phyloP scores from a whole-genome alignment of 1,140 invertebrate species.

The Acromyrmex echinatior region DNA sequence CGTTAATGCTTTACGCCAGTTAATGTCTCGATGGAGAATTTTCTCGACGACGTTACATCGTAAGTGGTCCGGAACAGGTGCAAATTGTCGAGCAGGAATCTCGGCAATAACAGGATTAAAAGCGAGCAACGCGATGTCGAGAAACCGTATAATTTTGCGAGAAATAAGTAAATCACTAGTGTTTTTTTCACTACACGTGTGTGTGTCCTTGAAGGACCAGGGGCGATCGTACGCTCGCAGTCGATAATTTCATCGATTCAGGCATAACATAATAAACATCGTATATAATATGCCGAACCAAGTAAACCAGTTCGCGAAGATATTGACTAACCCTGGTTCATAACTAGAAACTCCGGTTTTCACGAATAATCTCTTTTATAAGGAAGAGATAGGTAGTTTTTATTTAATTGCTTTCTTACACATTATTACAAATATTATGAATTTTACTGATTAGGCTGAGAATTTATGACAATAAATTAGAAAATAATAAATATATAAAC shows the following conservation, averaged over 20 bases:
- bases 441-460: background rate
- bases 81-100: conserved; percentile 20
- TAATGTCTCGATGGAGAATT: background rate
- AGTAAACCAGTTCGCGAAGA: conserved; percentile 30
- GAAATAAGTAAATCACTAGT: conserved; percentile 11
- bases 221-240: conserved; percentile 1
- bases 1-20: background rate
- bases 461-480: background rate
- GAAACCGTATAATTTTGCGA: background rate
- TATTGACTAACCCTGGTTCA: conserved; percentile 4
- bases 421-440: background rate
- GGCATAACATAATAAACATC: conserved; percentile 20
- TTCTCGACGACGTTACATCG: background rate
- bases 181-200: conserved; percentile 3
- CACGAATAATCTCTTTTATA: conserved; percentile 15
- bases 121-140: conserved; percentile 9
- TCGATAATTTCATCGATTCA: conserved; percentile 41
- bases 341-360: conserved; percentile 18
- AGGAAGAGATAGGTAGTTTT: background rate
- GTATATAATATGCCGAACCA: background rate
- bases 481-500: background rate
- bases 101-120: conserved; percentile 30
- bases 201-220: conserved; percentile 5
- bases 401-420: conserved; percentile 7
- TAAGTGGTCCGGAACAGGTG: conserved; percentile 17